Conservation (phyloP, 2,113 vertebrate genomes). For the Tachuris rubrigastra region DNA sequence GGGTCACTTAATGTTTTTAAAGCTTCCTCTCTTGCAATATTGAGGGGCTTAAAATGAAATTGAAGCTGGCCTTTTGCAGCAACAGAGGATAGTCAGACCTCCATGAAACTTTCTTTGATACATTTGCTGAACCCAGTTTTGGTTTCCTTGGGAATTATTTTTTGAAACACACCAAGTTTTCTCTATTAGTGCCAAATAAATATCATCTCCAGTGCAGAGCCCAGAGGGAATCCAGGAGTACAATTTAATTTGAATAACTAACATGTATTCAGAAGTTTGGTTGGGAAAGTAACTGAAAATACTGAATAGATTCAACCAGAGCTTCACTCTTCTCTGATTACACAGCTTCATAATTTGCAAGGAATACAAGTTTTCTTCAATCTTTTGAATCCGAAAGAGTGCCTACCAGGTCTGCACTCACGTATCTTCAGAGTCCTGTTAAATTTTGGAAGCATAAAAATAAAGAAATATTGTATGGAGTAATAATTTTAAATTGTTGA, state of each 20-base stretch:
- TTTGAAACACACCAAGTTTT: slow-evolving; percentile 38
- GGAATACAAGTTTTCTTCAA: background rate
- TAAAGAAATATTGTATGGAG: background rate
- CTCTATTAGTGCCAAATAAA: slow-evolving; percentile 46
- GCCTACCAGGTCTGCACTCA: fast-evolving
- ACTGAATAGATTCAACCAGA: background rate
- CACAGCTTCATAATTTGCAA: background rate
- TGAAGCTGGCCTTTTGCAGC: background rate
- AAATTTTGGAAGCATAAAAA: background rate
- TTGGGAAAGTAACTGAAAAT: slow-evolving; percentile 35
- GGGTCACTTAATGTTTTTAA: background rate
- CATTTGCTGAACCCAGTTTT: background rate
- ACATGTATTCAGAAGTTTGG: slow-evolving; percentile 27
- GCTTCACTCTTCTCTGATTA: background rate
- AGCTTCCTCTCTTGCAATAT: background rate
- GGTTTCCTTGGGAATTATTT: slow-evolving; percentile 41
- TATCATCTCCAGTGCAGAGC: slow-evolving; percentile 22
- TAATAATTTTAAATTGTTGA: background rate
- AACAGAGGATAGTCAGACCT: background rate
- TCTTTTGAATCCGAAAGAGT: background rate
- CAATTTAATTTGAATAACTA: slow-evolving; percentile 53
- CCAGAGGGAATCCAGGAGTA: slow-evolving; percentile 34
- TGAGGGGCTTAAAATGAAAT: background rate
- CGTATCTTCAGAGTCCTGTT: background rate
- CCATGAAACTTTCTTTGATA: background rate